Evolutionary conservation across 1,140 invertebrate species (phyloP), one percentile per base, ranked within the genome.

Genomic region (Eurosta solidaginis): DNA sequence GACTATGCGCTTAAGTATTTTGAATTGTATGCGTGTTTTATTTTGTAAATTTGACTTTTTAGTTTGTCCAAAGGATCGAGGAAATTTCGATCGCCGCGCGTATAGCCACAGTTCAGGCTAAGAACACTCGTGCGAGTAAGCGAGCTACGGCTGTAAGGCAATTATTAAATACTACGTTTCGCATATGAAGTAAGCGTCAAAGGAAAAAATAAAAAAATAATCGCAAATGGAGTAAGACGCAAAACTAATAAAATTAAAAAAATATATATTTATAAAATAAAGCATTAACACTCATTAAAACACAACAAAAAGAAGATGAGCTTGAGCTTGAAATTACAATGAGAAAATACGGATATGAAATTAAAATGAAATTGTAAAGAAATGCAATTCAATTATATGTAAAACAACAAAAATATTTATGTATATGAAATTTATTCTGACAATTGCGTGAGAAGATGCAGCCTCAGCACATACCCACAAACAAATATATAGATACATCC

Each of bases 81-180:
- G 29, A 33, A 40, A n/a, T 29, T 12, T 52, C 68, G 50, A 74
- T 27, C 63, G 63, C 36, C 36, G 68, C 68, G 74, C 74, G 42
- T 27, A 54, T 74, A 78, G 74, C 77, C 74, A 74, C 77, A 74
- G 47, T 44, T 49, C 77, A 78, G 74, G 68, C 77, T 77, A 73
- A 79, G 78, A 77, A 77, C 76, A 74, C 76, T 74, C 76, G 63
- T 74, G 68, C 76, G 76, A 77, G 74, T 79, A 79, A 79, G 45
- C 78, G 76, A 68, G 76, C 49, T 75, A 25, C 68, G 36, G 14
- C 27, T 33, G 50, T 47, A 74, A 77, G 50, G 50, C 78, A 45
- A 47, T 77, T 79, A 77, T 79, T 77, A 74, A 79, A 79, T 73
- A 79, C 78, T 47, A 40, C 59, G 40, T 9, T 68, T 36, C 27